These are phyloP conservation scores for Xiphophorus maculatus DNA, from an alignment of 2,113 vertebrate genomes.

Conservation along the genomic window DNA sequence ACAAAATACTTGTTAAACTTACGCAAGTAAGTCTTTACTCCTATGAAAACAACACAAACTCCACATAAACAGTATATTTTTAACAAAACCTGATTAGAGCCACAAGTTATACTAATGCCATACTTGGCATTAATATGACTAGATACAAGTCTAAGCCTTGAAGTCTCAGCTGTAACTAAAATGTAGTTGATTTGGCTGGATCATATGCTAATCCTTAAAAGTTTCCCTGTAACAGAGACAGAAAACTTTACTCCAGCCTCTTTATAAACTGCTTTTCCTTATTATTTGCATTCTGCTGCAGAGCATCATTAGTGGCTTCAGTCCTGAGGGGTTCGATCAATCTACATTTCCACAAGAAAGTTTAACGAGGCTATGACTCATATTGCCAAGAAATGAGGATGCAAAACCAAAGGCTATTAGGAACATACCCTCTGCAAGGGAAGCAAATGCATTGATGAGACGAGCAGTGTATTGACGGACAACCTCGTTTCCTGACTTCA, in stretches of 20 bases:
- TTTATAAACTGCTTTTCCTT: not conserved
- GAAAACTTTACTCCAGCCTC: conserved; percentile 1
- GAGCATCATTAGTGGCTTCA: conserved; percentile 21
- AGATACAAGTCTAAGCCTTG: not conserved
- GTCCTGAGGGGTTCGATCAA: conserved; percentile 4
- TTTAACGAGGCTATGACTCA: conserved; percentile 15
- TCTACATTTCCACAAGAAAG: conserved; percentile 1
- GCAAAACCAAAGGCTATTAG: not conserved
- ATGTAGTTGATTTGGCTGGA: not conserved
- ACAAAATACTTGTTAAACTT: not conserved
- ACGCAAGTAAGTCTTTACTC: not conserved
- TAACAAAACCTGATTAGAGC: not conserved
- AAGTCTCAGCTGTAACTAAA: not conserved
- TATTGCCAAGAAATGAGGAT: conserved; percentile 18
- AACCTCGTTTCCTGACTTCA: conserved; percentile 86
- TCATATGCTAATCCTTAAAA: not conserved
- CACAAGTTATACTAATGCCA: not conserved
- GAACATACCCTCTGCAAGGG: conserved; percentile 87
- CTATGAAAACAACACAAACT: not conserved
- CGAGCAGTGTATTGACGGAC: conserved; percentile 91
- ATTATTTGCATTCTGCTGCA: not conserved
- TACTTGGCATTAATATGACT: not conserved
- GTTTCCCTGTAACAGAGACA: not conserved
- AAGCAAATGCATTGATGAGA: conserved; percentile 91
- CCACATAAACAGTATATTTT: not conserved